Evolutionary conservation across 2,888 invertebrate species (phyloP).

Genomic region (Phengaris arion): DNA sequence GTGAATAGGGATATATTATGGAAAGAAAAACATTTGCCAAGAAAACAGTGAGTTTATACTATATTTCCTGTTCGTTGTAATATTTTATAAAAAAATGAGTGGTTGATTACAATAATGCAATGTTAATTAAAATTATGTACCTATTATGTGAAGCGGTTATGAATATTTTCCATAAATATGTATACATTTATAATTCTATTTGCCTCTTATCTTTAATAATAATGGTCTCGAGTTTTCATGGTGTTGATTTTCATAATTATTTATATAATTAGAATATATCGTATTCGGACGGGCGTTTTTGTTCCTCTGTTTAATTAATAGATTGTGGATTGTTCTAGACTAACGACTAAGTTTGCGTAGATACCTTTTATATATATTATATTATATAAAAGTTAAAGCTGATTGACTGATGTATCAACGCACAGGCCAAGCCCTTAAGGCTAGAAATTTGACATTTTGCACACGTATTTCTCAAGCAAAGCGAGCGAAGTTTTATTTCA

Average conservation of each 20-base stretch:
- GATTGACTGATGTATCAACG: no score
- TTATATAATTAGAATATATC: neutral
- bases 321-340: neutral
- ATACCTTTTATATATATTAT: no score
- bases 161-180: constrained; percentile 17
- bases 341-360: neutral
- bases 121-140: constrained; percentile 18
- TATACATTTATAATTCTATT: constrained; percentile 4
- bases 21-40: constrained; percentile 37
- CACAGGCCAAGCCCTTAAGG: no score
- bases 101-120: neutral
- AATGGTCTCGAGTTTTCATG: constrained; percentile 1
- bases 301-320: neutral
- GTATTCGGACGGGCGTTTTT: neutral
- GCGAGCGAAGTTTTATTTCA: no score
- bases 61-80: neutral
- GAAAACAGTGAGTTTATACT: constrained; percentile 39
- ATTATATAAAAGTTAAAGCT: no score
- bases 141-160: constrained; percentile 19
- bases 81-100: neutral
- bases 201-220: constrained; percentile 6
- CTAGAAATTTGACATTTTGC: no score
- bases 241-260: constrained; percentile 9
- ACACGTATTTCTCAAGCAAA: no score
- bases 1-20: constrained; percentile 34